A percentile compares a stretch with the other conserved stretches of the same genome.
phyloP scores from a whole-genome alignment of 1,140 invertebrate species.

The Brachionus rotundiformis region DNA sequence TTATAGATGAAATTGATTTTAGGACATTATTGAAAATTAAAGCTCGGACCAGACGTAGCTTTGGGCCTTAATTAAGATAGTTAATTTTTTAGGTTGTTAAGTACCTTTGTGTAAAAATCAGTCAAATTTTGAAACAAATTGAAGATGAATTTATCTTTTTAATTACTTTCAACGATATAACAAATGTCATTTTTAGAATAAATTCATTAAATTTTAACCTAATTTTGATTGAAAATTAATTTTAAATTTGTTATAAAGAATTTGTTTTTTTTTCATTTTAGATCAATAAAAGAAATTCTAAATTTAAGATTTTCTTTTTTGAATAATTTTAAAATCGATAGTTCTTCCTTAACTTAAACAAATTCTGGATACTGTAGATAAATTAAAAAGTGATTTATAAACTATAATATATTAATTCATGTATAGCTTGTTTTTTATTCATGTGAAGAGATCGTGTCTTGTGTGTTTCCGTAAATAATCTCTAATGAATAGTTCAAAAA shows the following conservation, averaged over 20 bases:
- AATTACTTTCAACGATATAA: neutral
- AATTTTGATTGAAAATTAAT: neutral
- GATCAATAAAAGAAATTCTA: too few species aligned
- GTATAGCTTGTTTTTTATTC: neutral
- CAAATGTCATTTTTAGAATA: neutral
- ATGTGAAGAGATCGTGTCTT: neutral
- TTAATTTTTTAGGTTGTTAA: neutral
- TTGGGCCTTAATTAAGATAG: neutral
- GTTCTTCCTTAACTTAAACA: neutral
- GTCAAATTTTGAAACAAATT: neutral
- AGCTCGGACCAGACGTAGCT: neutral
- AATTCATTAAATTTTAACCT: neutral
- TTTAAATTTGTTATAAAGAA: neutral
- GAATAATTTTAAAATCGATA: conserved; percentile 12
- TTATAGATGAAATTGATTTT: too few species aligned
- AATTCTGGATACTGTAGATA: neutral
- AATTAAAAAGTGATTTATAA: neutral
- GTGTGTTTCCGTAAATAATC: neutral
- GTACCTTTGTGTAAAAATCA: neutral
- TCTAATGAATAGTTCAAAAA: neutral
- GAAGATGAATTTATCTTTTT: neutral
- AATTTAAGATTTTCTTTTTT: too few species aligned
- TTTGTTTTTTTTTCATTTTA: neutral
- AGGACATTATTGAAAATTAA: neutral
- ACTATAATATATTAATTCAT: neutral